phyloP scores from a whole-genome alignment of 2,797 vertebrate genomes.

The Propithecus deckenii region DNA sequence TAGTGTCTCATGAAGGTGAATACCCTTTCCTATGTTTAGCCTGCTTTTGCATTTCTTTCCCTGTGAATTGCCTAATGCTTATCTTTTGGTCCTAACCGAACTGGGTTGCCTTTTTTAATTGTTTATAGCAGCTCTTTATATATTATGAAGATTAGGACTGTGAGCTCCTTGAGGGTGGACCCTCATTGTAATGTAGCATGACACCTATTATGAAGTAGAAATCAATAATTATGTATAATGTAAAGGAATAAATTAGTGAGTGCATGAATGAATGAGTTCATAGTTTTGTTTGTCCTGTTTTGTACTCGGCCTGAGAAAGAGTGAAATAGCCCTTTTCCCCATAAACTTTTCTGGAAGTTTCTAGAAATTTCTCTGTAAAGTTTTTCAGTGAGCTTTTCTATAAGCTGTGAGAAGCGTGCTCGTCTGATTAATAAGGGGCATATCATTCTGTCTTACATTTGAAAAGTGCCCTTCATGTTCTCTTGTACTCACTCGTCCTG shows the following conservation, averaged over 20 bases:
- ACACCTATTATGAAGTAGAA: not conserved
- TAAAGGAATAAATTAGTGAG: not conserved
- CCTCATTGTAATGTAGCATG: not conserved
- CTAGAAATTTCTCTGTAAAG: not conserved
- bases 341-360: not conserved
- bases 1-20: not conserved
- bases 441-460: not conserved
- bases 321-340: not conserved
- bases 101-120: not conserved
- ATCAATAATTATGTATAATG: not conserved
- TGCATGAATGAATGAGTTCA: not conserved
- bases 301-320: not conserved
- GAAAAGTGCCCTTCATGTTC: not conserved
- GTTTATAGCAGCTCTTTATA: not conserved
- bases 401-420: not conserved
- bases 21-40: not conserved
- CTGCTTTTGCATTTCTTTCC: not conserved
- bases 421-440: not conserved
- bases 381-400: not conserved
- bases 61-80: not conserved
- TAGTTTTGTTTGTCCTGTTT: not conserved
- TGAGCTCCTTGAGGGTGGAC: not conserved
- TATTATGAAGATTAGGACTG: not conserved
- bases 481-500: not conserved
- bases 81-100: not conserved